Evolutionary conservation across 2,797 vertebrate genomes (phyloP).

Genomic region (Pelodytes ibericus): DNA sequence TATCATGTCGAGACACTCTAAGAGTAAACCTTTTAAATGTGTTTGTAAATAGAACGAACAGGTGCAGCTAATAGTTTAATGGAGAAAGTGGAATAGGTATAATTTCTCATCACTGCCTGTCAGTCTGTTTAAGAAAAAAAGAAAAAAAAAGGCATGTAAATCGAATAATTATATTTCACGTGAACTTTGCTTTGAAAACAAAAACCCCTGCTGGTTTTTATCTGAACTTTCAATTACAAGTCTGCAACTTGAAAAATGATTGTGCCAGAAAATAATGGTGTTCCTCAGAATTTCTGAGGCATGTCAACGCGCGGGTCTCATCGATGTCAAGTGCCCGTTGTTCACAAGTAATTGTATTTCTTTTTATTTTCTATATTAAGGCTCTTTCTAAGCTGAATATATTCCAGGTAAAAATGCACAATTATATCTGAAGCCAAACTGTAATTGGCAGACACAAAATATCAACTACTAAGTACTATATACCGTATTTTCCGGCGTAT

Average conservation of each 20-base stretch:
- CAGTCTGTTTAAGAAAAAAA: neutral
- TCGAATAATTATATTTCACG: slow-evolving; percentile 15
- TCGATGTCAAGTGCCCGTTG: neutral
- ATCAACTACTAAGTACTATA: too few relatives aligned
- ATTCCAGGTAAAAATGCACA: too few relatives aligned
- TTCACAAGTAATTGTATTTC: neutral
- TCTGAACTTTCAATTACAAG: slow-evolving; percentile 1
- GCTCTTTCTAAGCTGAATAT: too few relatives aligned
- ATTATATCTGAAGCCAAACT: too few relatives aligned
- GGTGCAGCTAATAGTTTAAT: slow-evolving; percentile 12
- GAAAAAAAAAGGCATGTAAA: neutral
- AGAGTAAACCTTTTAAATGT: neutral
- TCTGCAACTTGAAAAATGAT: neutral
- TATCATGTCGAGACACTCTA: neutral
- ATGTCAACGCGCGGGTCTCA: neutral
- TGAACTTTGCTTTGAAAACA: slow-evolving; percentile 13
- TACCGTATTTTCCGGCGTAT: too few relatives aligned
- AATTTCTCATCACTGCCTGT: slow-evolving; percentile 18
- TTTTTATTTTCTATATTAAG: neutral
- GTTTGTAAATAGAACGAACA: slow-evolving; percentile 17
- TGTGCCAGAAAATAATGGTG: neutral
- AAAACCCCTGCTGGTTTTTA: neutral
- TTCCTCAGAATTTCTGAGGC: neutral
- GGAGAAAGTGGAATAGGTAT: neutral
- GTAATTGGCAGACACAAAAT: too few relatives aligned